These are phyloP conservation scores for Stenotaenia linearis DNA, from an alignment of 2,888 invertebrate species.

Conservation along the genomic window DNA sequence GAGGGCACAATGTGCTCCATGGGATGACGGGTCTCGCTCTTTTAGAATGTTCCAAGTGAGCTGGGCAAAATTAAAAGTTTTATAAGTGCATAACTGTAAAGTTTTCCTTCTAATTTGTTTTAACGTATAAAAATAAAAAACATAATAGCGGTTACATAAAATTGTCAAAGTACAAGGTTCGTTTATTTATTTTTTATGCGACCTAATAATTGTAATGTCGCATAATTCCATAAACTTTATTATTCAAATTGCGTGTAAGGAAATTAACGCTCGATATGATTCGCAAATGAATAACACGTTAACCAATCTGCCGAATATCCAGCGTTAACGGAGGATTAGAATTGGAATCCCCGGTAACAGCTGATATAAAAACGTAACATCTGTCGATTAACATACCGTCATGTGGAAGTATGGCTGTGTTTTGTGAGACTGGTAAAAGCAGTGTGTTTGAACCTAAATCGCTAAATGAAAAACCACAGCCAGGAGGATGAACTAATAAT, in stretches of 20 bases:
- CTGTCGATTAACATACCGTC: conserved; percentile 13
- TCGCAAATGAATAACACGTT: too few relatives aligned
- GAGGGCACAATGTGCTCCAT: not conserved
- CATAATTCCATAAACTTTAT: too few relatives aligned
- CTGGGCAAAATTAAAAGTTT: not conserved
- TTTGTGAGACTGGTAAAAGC: conserved; percentile 28
- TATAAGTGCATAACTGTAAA: not conserved
- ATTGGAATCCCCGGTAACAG: not conserved
- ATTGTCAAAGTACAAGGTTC: not conserved
- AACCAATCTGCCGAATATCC: too few relatives aligned
- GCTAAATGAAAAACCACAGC: conserved; percentile 31
- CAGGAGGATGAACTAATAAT: conserved; percentile 28
- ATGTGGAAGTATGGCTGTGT: not conserved
- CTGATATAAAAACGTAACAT: not conserved
- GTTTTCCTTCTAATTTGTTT: not conserved
- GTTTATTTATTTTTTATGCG: not conserved
- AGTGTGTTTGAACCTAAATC: not conserved
- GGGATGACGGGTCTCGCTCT: not conserved
- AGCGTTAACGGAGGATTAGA: too few relatives aligned
- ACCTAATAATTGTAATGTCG: too few relatives aligned
- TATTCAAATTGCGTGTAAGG: too few relatives aligned
- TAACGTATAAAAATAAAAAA: not conserved
- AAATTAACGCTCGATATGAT: too few relatives aligned
- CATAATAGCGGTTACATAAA: not conserved
- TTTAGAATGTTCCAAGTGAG: not conserved